Base-by-base conservation (phyloP, 2,888 invertebrate genomes). In the Eupithecia inturbata region DNA sequence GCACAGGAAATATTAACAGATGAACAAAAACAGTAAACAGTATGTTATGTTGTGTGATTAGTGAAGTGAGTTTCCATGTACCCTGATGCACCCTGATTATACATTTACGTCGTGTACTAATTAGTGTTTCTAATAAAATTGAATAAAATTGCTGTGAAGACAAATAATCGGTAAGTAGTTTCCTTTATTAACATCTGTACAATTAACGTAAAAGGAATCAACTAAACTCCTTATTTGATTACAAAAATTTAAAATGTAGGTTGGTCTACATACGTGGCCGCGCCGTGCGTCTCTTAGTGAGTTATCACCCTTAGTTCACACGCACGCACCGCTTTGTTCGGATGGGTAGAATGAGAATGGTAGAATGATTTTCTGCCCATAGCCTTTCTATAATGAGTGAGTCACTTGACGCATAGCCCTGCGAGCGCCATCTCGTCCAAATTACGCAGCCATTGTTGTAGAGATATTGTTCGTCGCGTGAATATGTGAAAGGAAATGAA, bases 401-500 rank as follows among this genome's bases (percentile, higher is more conserved):
- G 90, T 92, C 90, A 90, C 91, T 91, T 91, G 92, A 91, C 89
- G 91, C 87, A 91, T 90, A 91, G 91, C 90, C 91, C 90, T 89
- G 87, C 85, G 84, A 88, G 89, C 88, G 86, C 86, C 88, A 88
- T 90, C 89, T 88, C 90, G 87, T 91, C 90, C 90, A 91, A 92
- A 92, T 92, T 91, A 92, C 89, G 88, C 88, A 89, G 88, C 89
- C 86, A 93, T 93, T 92, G 92, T 92, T 90, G 88, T 85, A 85
- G 89, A 89, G 91, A 90, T 91, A 92, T 92, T 92, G 91, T 92
- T 91, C 91, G 87, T 87, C 86, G 88, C 88, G 88, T 90, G 92
- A 91, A 92, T 92, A 91, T 92, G 91, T 92, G 89, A 91, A 86
- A 90, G 92, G 92, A 92, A 93, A 92, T 92, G 90, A 91, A 92